Conservation (phyloP, 2,888 invertebrate genomes). For the Heliothis peltigera region DNA sequence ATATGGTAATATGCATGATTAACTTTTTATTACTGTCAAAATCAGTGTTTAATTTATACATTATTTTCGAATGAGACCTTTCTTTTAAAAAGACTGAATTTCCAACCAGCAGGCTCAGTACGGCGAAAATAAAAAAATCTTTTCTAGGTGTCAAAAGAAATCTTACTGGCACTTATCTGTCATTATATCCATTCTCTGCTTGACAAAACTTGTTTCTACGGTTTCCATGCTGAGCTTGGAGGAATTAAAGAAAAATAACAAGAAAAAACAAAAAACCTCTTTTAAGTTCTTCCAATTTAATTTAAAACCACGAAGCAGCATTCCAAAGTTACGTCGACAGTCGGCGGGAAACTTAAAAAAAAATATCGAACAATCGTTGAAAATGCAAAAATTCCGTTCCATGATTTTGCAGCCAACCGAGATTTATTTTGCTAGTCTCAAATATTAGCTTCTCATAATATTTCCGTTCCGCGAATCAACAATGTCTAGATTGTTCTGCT, state of each 20-base stretch:
- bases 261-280: background rate
- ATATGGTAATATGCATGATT: too few species aligned
- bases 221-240: too few species aligned
- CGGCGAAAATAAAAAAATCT: too few species aligned
- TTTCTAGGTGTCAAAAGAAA: too few species aligned
- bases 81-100: too few species aligned
- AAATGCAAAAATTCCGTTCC: slow-evolving; percentile 26
- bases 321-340: slow-evolving; percentile 14
- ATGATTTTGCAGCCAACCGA: slow-evolving; percentile 28
- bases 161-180: too few species aligned
- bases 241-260: background rate
- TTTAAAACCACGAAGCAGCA: slow-evolving; percentile 8
- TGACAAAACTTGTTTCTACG: too few species aligned
- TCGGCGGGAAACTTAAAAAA: slow-evolving; percentile 11
- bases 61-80: too few species aligned
- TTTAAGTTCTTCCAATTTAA: slow-evolving; percentile 5
- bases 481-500: slow-evolving; percentile 54
- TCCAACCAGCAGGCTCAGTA: too few species aligned
- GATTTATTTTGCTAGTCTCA: slow-evolving; percentile 30
- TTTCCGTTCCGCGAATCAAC: slow-evolving; percentile 47
- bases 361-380: slow-evolving; percentile 36
- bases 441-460: slow-evolving; percentile 48
- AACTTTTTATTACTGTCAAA: too few species aligned
- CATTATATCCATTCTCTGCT: too few species aligned
- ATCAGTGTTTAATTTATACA: too few species aligned